A percentile compares a stretch with the other conserved stretches of the same genome.
Conservation (phyloP, 2,113 vertebrate species). For the Coreoperca whiteheadi region DNA sequence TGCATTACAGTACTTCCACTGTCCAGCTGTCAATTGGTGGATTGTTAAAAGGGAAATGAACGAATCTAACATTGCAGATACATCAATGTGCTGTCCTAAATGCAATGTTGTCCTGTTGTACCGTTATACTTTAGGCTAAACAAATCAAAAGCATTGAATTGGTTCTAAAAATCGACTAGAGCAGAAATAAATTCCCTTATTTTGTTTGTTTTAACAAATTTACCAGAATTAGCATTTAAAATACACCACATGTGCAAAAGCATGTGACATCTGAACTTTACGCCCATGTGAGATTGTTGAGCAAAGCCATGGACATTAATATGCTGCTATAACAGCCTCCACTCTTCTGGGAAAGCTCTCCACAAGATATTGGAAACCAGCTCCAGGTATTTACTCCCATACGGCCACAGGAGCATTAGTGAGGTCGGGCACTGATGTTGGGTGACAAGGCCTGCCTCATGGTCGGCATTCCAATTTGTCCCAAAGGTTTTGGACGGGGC, state of each 20-base stretch:
- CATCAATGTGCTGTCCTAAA: not conserved
- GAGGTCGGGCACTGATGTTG: not conserved
- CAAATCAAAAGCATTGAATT: not conserved
- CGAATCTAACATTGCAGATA: not conserved
- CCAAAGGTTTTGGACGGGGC: not conserved
- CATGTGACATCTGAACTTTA: not conserved
- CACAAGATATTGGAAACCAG: not conserved
- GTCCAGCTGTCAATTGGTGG: conserved; percentile 1
- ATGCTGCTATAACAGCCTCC: not conserved
- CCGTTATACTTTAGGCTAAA: not conserved
- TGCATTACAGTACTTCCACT: not conserved
- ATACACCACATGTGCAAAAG: not conserved
- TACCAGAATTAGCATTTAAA: not conserved
- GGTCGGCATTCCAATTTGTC: not conserved
- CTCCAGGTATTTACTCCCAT: not conserved
- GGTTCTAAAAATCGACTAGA: not conserved
- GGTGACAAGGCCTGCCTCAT: not conserved
- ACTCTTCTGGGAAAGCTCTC: not conserved
- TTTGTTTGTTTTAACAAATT: not conserved
- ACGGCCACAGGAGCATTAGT: not conserved
- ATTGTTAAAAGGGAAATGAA: not conserved
- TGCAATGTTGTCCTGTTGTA: not conserved
- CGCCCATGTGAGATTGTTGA: not conserved
- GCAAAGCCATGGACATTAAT: not conserved
- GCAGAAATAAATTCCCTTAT: not conserved